Evolutionary conservation across 2,797 vertebrate species (phyloP).

Genomic region (Iguana delicatissima): DNA sequence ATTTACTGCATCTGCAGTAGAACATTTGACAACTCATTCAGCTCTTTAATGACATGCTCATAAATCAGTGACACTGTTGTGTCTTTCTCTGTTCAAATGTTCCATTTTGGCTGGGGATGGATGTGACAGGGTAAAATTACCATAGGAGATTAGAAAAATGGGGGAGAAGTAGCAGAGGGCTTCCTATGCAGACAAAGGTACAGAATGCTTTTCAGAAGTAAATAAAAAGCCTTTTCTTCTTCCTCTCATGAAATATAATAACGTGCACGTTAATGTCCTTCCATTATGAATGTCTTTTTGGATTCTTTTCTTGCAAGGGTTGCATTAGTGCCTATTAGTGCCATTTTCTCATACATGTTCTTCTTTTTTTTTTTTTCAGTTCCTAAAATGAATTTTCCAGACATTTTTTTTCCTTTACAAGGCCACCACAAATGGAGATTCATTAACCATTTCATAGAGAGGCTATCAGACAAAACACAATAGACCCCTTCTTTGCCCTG

Average conservation of each 20-base stretch:
- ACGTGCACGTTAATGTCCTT: neutral
- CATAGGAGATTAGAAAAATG: slow-evolving; percentile 19
- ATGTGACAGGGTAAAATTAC: slow-evolving; percentile 41
- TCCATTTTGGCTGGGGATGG: slow-evolving; percentile 45
- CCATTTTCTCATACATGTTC: slow-evolving; percentile 25
- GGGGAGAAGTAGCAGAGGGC: slow-evolving; percentile 44
- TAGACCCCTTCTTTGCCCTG: slow-evolving; percentile 13
- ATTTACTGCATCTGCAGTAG: slow-evolving; percentile 37
- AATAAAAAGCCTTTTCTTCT: slow-evolving; percentile 10
- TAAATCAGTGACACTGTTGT: slow-evolving; percentile 40
- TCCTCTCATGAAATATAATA: neutral
- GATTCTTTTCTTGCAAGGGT: neutral
- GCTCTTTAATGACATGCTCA: slow-evolving; percentile 56
- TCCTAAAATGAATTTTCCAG: slow-evolving; percentile 43
- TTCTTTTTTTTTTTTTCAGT: neutral
- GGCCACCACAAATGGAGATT: slow-evolving; percentile 8
- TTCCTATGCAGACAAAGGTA: accelerated
- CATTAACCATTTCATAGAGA: slow-evolving; percentile 44
- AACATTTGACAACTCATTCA: slow-evolving; percentile 51
- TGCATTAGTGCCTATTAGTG: slow-evolving; percentile 14
- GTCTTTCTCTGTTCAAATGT: slow-evolving; percentile 57
- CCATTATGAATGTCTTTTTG: neutral
- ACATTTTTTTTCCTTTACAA: slow-evolving; percentile 50
- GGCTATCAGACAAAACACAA: neutral
- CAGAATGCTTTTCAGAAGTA: slow-evolving; percentile 24